These are phyloP conservation scores for Plecturocebus donacophilus DNA, from an alignment of 2,113 vertebrate genomes.

Conservation along the genomic window DNA sequence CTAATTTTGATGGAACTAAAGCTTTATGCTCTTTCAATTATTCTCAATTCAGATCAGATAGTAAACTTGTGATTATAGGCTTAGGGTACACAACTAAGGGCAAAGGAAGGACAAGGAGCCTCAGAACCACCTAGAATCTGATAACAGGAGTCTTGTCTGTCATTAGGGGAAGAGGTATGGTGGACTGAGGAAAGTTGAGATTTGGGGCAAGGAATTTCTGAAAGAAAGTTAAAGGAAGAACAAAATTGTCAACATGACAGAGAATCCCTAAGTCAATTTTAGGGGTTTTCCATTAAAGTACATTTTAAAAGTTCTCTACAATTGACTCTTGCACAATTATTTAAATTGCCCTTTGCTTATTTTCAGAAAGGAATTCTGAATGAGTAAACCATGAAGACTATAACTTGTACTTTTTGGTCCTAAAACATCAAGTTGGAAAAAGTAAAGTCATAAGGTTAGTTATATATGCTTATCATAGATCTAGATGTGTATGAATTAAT, in stretches of 20 bases:
- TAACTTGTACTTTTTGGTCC: not conserved
- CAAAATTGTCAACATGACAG: not conserved
- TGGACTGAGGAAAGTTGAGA: not conserved
- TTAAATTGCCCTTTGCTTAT: not conserved
- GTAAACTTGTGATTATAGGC: not conserved
- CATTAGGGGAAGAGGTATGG: not conserved
- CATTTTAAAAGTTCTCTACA: not conserved
- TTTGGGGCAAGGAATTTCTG: not conserved
- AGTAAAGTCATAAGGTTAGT: not conserved
- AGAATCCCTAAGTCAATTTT: not conserved
- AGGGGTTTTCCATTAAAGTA: not conserved
- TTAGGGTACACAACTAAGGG: not conserved
- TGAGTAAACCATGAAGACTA: not conserved
- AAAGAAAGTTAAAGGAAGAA: not conserved
- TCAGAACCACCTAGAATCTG: not conserved
- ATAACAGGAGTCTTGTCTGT: not conserved
- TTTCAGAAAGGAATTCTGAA: not conserved
- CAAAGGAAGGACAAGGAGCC: not conserved
- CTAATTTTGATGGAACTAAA: not conserved
- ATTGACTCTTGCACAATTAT: not conserved
- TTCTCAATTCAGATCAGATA: not conserved
- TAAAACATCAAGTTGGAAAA: not conserved
- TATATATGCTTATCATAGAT: not conserved
- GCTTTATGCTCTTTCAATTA: not conserved
- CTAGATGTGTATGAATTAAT: not conserved